Percentiles rank a stretch among this genome's conserved stretches.
Conservation (phyloP, 2,888 invertebrate genomes). For the Nyleta sp. region DNA sequence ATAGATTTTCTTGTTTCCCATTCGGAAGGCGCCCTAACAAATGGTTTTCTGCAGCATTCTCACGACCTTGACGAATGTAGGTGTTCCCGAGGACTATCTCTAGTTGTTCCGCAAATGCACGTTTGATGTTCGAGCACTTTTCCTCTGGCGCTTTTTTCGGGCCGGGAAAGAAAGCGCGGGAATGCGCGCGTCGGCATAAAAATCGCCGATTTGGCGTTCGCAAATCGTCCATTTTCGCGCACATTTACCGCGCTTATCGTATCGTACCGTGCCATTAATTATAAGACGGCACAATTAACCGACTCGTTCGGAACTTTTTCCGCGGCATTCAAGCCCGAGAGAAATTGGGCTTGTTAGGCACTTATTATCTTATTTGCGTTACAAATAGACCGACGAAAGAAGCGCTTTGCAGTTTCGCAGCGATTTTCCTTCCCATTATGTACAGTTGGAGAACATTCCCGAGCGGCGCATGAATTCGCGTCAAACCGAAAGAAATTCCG, state of each 20-base stretch:
- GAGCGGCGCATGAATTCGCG: slow-evolving; percentile 31
- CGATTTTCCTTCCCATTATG: slow-evolving; percentile 41
- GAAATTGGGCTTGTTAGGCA: slow-evolving; percentile 11
- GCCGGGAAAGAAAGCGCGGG: slow-evolving; percentile 25
- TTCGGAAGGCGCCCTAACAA: not conserved
- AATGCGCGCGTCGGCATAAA: slow-evolving; percentile 2
- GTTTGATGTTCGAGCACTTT: slow-evolving; percentile 18
- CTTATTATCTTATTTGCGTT: slow-evolving; percentile 1
- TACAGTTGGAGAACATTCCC: slow-evolving; percentile 29
- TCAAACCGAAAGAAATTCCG: slow-evolving; percentile 52
- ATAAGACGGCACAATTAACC: not conserved
- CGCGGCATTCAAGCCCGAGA: not conserved
- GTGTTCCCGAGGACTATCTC: slow-evolving; percentile 11
- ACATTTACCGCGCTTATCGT: not conserved
- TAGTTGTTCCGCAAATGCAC: slow-evolving; percentile 21
- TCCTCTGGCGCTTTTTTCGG: slow-evolving; percentile 2
- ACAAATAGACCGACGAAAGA: slow-evolving; percentile 20
- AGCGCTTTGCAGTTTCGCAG: slow-evolving; percentile 2
- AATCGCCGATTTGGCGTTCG: not conserved
- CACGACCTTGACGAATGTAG: slow-evolving; percentile 24
- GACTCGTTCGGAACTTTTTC: not conserved
- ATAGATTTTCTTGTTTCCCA: too few relatives aligned
- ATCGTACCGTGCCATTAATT: not conserved
- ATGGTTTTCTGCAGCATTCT: slow-evolving; percentile 6
- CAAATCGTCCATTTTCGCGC: not conserved